Conservation (phyloP, 2,797 vertebrate species). For the Sebastes wilsoni region DNA sequence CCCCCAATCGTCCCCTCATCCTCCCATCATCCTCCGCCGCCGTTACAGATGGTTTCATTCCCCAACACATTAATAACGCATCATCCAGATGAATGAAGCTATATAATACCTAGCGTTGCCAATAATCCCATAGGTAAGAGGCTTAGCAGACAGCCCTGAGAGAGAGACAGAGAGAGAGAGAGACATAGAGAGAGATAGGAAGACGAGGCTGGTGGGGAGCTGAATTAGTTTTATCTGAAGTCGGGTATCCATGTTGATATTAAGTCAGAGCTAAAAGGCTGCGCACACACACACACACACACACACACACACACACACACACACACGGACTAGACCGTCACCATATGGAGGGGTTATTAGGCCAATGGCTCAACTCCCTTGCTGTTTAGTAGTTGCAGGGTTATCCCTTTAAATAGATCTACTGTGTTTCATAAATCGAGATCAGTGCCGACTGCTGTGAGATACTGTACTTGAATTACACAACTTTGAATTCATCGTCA, state of each 20-base stretch:
- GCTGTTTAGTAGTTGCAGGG: conserved; percentile 27
- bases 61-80: conserved; percentile 77
- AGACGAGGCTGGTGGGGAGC: not conserved
- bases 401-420: conserved; percentile 60
- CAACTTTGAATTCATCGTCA: not conserved
- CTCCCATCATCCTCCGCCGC: conserved; percentile 49
- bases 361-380: conserved; percentile 15
- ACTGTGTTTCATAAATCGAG: conserved; percentile 27
- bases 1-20: conserved; percentile 22
- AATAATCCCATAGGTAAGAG: conserved; percentile 81
- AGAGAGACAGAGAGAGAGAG: conserved; percentile 39
- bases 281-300: conserved; percentile 10
- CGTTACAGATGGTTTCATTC: conserved; percentile 74
- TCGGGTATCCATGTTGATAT: conserved; percentile 51
- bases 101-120: conserved; percentile 76
- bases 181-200: not conserved
- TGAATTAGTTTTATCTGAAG: conserved; percentile 59
- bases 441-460: not conserved
- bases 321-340: conserved; percentile 1
- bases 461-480: not conserved
- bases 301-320: conserved; percentile 30
- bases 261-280: conserved; percentile 29
- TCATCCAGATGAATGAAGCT: conserved; percentile 81
- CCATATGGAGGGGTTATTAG: conserved; percentile 50
- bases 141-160: conserved; percentile 70